Base-by-base conservation (phyloP, 2,113 vertebrate species). In the Euleptes europaea region DNA sequence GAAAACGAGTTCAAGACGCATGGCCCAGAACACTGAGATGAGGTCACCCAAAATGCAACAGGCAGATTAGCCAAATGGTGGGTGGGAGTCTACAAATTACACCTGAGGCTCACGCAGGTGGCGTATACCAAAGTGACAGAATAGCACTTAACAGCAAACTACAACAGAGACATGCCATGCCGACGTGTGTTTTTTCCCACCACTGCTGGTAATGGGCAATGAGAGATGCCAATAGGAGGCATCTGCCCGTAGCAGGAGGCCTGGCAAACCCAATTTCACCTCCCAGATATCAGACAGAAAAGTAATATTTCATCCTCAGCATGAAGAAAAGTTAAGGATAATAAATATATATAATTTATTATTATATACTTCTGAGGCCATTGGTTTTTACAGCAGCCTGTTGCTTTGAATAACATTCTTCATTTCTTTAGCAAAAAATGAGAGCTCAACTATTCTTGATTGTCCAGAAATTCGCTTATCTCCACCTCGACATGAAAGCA, bases 351-450 rank as follows among this genome's bases (percentile, higher is more conserved):
- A n/a, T n/a, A 47, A n/a, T 47, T 54, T 54, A 19, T 54, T 54
- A 54, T 54, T 54, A 54, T 19, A 54, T 19, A 1, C 51, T 85
- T 86, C 63, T 51, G 60, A 38, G 60, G 14, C 44, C 60, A 51
- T 60, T 72, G 69, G 26, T 91, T 86, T 78, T 74, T 81, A 82
- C 84, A 90, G 71, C 71, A 88, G 13, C 12, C 13, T 67, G 47
- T 54, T 73, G 60, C 42, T 88, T 88, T 40, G 54, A 90, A 33
- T 19, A 51, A 70, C 57, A 74, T 19, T 42, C 57, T 63, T 44
- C 57, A 31, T 28, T n/a, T 31, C 33, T 77, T 73, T 86, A 82
- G 77, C 57, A 33, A 31, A 80, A 74, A 70, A 35, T 19, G 81
- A 87, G 40, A 63, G 26, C 67, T 82, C 51, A 1, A 66, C 1